Conservation (phyloP, 2,113 vertebrate species). For the Pterocles burchelli region DNA sequence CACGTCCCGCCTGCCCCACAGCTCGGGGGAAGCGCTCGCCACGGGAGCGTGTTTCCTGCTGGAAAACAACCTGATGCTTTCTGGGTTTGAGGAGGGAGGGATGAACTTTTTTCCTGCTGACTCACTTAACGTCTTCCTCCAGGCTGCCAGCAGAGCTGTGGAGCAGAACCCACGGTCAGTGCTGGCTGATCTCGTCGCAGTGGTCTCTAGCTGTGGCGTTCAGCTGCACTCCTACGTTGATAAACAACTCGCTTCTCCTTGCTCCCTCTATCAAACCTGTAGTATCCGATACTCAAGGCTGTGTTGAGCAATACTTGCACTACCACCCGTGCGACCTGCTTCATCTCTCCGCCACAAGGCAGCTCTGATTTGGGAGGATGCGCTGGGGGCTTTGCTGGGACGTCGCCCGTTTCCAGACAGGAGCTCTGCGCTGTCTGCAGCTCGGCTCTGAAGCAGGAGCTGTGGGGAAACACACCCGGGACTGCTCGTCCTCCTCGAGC, state of each 20-base stretch:
- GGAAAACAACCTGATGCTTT: neutral
- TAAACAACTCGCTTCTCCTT: neutral
- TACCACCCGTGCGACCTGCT: neutral
- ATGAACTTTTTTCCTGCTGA: neutral
- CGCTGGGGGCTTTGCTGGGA: neutral
- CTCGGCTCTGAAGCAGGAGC: neutral
- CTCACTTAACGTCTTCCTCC: neutral
- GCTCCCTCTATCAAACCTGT: neutral
- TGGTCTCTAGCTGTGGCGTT: neutral
- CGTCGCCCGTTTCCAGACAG: fast-evolving
- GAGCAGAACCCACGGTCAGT: neutral
- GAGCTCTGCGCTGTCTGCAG: neutral
- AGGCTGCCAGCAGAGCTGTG: neutral
- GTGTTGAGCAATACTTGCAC: constrained; percentile 17
- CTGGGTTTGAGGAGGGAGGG: neutral
- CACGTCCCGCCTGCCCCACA: fast-evolving
- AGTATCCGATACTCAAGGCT: neutral
- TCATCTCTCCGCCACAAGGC: neutral
- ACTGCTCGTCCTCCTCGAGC: neutral
- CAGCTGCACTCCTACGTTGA: neutral
- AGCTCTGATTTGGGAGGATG: neutral
- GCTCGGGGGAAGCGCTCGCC: neutral
- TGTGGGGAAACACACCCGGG: neutral
- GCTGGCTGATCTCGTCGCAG: neutral
- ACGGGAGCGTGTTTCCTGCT: neutral